Conservation (phyloP, 2,797 vertebrate species). For the Eutrigla gurnardus region DNA sequence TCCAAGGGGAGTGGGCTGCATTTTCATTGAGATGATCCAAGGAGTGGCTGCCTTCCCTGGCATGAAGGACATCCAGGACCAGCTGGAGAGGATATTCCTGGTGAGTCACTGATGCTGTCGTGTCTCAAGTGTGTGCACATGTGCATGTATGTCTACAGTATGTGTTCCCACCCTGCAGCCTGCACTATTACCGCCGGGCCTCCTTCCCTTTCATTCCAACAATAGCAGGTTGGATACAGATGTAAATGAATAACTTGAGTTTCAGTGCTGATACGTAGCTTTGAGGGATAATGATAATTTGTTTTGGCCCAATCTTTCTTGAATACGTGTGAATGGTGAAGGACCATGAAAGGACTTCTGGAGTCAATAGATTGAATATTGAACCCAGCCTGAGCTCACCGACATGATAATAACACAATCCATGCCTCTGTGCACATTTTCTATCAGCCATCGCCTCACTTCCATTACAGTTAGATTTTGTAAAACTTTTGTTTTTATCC, state of each 20-base stretch:
- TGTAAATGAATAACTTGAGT: not conserved
- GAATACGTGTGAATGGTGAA: too few relatives aligned
- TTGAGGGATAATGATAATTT: not conserved
- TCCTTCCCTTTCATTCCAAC: not conserved
- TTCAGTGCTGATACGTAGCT: not conserved
- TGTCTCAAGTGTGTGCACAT: not conserved
- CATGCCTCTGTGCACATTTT: not conserved
- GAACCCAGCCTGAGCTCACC: too few relatives aligned
- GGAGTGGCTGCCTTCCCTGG: conserved; percentile 97
- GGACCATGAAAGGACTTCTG: too few relatives aligned
- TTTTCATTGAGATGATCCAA: conserved; percentile 99
- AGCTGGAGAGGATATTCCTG: conserved; percentile 98
- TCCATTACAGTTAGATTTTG: not conserved
- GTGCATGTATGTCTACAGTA: not conserved
- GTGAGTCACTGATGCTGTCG: conserved; percentile 81
- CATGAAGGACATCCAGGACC: conserved; percentile 99
- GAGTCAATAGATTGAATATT: too few relatives aligned
- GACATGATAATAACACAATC: too few relatives aligned
- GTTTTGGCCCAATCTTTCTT: too few relatives aligned
- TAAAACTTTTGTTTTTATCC: not conserved
- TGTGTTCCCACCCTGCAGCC: not conserved
- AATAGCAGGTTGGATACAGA: not conserved
- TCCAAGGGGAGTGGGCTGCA: conserved; percentile 95
- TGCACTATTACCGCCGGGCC: not conserved
- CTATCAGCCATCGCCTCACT: not conserved